Evolutionary conservation across 2,888 invertebrate species (phyloP).

Genomic region (Caenorhabditis sp.): DNA sequence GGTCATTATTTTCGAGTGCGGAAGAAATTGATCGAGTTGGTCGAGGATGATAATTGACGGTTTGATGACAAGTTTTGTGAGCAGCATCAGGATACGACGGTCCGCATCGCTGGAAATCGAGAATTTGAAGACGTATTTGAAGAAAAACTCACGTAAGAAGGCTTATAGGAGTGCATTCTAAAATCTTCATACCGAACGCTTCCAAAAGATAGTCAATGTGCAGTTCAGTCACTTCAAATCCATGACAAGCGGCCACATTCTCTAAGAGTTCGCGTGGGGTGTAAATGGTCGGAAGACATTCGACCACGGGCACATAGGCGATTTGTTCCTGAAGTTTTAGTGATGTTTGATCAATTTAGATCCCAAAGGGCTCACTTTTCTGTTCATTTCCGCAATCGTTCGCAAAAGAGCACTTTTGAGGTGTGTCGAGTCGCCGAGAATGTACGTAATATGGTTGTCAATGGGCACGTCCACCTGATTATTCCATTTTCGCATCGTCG

Average conservation of each 20-base stretch:
- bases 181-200: constrained; percentile 9
- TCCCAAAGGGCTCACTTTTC: constrained; percentile 6
- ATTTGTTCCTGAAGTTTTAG: constrained; percentile 33
- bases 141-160: constrained; percentile 2
- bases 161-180: not conserved
- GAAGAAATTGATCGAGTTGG: constrained; percentile 41
- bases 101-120: constrained; percentile 29
- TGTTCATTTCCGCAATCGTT: constrained; percentile 25
- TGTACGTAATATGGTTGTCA: constrained; percentile 16
- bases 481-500: constrained; percentile 26
- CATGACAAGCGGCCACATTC: constrained; percentile 34
- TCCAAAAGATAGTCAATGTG: constrained; percentile 36
- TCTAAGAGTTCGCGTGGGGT: constrained; percentile 28
- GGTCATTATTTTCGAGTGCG: constrained; percentile 52
- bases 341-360: no score
- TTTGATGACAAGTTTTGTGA: constrained; percentile 22
- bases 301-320: constrained; percentile 30
- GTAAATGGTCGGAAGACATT: constrained; percentile 36
- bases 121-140: not conserved
- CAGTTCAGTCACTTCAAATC: constrained; percentile 11
- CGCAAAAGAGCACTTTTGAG: constrained; percentile 32
- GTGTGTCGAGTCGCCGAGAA: constrained; percentile 24
- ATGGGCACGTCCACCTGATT: constrained; percentile 28
- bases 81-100: constrained; percentile 27
- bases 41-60: constrained; percentile 40